phyloP scores from a whole-genome alignment of 2,888 invertebrate species.

The Conistra vaccinii region DNA sequence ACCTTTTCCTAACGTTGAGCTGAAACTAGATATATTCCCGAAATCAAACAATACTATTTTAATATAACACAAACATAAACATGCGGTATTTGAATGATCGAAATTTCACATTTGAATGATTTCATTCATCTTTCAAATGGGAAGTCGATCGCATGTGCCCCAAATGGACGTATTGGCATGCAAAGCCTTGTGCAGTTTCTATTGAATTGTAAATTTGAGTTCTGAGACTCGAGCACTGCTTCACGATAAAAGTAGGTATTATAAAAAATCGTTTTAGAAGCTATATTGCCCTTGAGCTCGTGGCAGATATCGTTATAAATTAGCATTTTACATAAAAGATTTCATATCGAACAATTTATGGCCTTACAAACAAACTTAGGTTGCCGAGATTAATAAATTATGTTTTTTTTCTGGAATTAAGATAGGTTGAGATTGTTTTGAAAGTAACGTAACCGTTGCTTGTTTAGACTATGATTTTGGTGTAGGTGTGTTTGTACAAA shows the following conservation, averaged over 20 bases:
- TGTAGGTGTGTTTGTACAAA: conserved; percentile 20
- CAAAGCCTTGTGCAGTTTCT: conserved; percentile 89
- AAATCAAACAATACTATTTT: conserved; percentile 45
- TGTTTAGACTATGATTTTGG: neutral
- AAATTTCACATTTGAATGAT: conserved; percentile 85
- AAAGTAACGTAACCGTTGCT: neutral
- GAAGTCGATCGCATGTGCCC: conserved; percentile 87
- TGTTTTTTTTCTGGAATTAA: conserved; percentile 15
- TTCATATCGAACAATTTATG: conserved; percentile 60
- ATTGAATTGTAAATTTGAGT: conserved; percentile 89
- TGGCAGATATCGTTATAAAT: conserved; percentile 54
- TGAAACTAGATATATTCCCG: conserved; percentile 11
- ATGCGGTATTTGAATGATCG: conserved; percentile 73
- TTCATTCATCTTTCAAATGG: conserved; percentile 88
- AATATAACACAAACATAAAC: conserved; percentile 66
- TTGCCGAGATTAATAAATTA: conserved; percentile 30
- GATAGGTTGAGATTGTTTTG: neutral
- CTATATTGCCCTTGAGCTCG: conserved; percentile 50
- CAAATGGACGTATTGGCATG: conserved; percentile 89
- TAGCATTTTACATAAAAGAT: conserved; percentile 48
- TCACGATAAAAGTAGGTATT: conserved; percentile 77
- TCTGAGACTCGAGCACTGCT: conserved; percentile 83
- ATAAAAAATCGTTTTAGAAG: conserved; percentile 71
- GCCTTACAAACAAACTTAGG: conserved; percentile 46
- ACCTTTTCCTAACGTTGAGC: neutral